These are phyloP conservation scores for Porites rus DNA, from an alignment of 92 coral and sea anemone species.

Conservation along the genomic window DNA sequence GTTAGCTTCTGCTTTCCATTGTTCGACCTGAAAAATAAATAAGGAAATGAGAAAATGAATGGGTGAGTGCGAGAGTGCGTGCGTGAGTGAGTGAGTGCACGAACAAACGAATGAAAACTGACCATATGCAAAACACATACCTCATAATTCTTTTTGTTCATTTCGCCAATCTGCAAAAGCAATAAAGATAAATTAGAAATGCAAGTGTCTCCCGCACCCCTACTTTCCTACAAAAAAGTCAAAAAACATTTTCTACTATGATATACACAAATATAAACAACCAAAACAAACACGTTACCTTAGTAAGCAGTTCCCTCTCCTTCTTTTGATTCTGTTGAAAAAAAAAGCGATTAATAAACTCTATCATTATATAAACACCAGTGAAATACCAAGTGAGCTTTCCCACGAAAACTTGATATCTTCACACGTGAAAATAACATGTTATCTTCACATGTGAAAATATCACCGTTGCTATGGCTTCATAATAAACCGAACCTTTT, in stretches of 20 bases:
- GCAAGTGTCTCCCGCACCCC: not conserved
- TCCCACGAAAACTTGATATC: no score
- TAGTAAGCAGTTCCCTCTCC: conserved; percentile 88
- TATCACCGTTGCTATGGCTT: no score
- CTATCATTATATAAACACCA: no score
- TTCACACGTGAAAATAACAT: no score
- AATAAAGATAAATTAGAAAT: not conserved
- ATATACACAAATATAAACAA: not conserved
- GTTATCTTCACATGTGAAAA: no score
- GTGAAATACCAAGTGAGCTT: no score
- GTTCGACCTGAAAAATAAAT: conserved; percentile 74
- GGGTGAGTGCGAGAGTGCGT: no score
- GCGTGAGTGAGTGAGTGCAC: no score
- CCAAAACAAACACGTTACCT: conserved; percentile 61
- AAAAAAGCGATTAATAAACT: not conserved
- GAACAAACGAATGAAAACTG: no score
- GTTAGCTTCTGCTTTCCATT: conserved; percentile 91
- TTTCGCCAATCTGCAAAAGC: conserved; percentile 85
- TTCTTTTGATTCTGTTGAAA: conserved; percentile 94
- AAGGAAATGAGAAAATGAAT: not conserved
- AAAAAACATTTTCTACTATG: not conserved
- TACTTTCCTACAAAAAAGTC: no score
- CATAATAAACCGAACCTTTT: no score
- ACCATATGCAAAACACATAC: conserved; percentile 43
- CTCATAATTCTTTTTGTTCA: conserved; percentile 89